Evolutionary conservation across 2,797 vertebrate genomes (phyloP), one percentile per base, ranked within the genome.

Genomic region (Falco cherrug): DNA sequence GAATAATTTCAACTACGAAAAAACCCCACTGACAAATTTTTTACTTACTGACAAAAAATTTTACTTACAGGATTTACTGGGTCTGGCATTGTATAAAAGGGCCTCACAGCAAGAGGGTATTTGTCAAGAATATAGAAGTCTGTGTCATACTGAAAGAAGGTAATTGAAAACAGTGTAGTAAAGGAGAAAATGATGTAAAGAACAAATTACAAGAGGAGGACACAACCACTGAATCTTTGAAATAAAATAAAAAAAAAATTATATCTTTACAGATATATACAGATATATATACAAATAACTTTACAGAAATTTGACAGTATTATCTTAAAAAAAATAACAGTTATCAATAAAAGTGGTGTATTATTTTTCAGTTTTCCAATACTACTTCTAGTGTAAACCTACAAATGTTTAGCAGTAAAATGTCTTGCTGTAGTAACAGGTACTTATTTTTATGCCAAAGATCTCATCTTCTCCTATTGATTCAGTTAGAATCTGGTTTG

Each of bases 31-130:
- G 56, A 51, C 9, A 85, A 41, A 41, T 41, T 15, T 41, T 41
- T 41, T 41, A 41, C 41, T 41, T 41, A 41, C 41, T 24, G 86
- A 28, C 3, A 70, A 18, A 88, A 74, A 89, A 81, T 67, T 79
- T 91, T 97, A 99, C 99, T 99, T 97, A 99, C 99, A 39, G 98
- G 97, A 96, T 99, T 98, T 96, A 80, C 98, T 88, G 99, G 99
- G 93, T 99, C 99, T 57, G 99, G 99, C 99, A 99, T 99, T 22
- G 99, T 99, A 98, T 99, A 99, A 98, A 99, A 99, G 54, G 99
- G 99, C 97, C 99, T 98, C 89, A 99, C 99, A 94, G 99, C 99
- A 98, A 99, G 98, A 6, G 99, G 99, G 56, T 99, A 99, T 94
- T 99, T 99, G 97, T 99, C 99, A 98, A 99, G 99, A 95, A 99